Conservation (phyloP, 1,140 invertebrate species). For the Metaphire vulgaris region DNA sequence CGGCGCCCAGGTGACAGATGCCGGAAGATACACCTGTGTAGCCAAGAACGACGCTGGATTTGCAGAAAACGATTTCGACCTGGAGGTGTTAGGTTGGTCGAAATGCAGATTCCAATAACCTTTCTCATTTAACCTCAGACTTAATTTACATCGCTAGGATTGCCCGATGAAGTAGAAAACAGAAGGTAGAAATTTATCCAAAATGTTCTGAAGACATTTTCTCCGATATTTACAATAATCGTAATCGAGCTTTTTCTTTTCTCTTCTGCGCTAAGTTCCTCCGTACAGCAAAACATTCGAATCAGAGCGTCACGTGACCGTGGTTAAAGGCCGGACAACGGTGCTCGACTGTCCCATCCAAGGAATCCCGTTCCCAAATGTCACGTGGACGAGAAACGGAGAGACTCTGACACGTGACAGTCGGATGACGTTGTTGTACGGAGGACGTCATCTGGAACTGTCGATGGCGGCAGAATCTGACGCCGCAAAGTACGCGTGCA, state of each 20-base stretch:
- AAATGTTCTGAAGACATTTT: no score
- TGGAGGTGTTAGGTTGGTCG: constrained; percentile 52
- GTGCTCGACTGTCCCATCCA: constrained; percentile 41
- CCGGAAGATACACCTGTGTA: constrained; percentile 43
- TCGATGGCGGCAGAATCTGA: constrained; percentile 46
- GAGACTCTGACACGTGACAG: constrained; percentile 16
- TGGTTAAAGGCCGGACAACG: constrained; percentile 34
- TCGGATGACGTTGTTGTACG: constrained; percentile 32
- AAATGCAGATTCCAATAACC: no score
- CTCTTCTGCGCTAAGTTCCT: neutral
- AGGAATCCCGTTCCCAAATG: constrained; percentile 44
- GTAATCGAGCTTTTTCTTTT: no score
- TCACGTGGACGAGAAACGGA: constrained; percentile 48
- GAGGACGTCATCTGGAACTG: constrained; percentile 44
- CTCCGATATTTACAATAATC: no score
- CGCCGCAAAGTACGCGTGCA: constrained; percentile 53
- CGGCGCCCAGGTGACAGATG: constrained; percentile 34
- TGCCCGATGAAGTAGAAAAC: no score
- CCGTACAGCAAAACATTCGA: neutral
- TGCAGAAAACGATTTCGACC: constrained; percentile 35
- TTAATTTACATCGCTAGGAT: no score
- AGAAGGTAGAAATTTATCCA: no score
- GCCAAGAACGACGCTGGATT: constrained; percentile 48
- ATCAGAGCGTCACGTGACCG: neutral
- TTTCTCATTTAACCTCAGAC: no score